phyloP scores from a whole-genome alignment of 2,797 vertebrate genomes.

The Semotilus atromaculatus region DNA sequence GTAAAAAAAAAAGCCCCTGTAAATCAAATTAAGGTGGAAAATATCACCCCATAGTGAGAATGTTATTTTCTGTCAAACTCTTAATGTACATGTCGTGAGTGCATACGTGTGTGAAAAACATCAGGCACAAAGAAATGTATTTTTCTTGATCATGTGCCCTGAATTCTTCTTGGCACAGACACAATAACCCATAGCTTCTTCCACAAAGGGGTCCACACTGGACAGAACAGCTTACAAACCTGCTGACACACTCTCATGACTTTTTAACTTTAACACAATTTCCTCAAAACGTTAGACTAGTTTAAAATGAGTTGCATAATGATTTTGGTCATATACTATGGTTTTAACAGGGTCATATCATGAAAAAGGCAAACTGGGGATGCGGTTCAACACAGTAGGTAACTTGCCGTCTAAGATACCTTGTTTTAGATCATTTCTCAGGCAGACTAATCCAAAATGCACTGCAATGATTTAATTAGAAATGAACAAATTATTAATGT shows the following conservation, averaged over 20 bases:
- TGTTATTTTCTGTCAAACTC: not conserved
- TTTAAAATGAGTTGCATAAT: not conserved
- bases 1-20: not conserved
- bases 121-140: not conserved
- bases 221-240: not conserved
- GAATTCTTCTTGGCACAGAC: not conserved
- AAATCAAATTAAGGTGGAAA: not conserved
- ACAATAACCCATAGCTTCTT: constrained; percentile 5
- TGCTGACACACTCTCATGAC: not conserved
- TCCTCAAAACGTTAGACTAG: not conserved
- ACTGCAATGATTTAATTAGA: not conserved
- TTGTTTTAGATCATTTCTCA: not conserved
- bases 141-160: not conserved
- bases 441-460: not conserved
- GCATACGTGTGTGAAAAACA: not conserved
- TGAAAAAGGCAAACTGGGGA: not conserved
- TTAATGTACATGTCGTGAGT: not conserved
- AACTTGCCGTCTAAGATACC: not conserved
- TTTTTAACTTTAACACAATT: constrained; percentile 7
- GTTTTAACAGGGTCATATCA: not conserved
- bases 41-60: not conserved
- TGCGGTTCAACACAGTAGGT: not conserved
- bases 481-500: not conserved
- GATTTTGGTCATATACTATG: not conserved
- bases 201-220: not conserved